Evolutionary conservation across 2,113 vertebrate species (phyloP), one percentile per base, ranked within the genome.

Genomic region (Dunckerocampus dactyliophorus): DNA sequence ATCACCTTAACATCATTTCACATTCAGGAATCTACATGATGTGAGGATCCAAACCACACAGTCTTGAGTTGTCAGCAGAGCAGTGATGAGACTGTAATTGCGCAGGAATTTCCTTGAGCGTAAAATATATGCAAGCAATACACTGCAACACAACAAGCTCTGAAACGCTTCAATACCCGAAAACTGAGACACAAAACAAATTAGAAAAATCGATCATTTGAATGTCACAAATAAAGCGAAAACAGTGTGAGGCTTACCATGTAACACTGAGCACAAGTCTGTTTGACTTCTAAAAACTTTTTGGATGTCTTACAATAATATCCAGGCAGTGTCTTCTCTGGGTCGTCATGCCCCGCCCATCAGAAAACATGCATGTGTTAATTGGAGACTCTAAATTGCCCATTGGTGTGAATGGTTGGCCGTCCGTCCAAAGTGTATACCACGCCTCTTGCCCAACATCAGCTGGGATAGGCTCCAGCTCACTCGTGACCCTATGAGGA

Each of bases 1-100:
- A 82, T 82, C 75, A 77, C 75, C 74, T 76, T 80, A 65, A 75
- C 71, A 72, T 67, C 14, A 79, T 68, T 58, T 59, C 47, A 3
- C 39, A 59, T 57, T 59, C 50, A 52, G 75, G 34, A 62, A 55
- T 58, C 59, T 34, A 47, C 39, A 64, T 54, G 51, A 57, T 63
- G 64, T 43, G 39, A 43, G 6, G 19, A 20, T 43, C 37, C 34
- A 56, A 56, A 37, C 19, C 34, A 37, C n/a, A 21, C 19, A 42
- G 37, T n/a, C 19, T 5, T 47, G 45, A 66, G 31, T 49, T 22
- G 10, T 63, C 53, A 46, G 48, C 47, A 21, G 14, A 21, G 43
- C 15, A 47, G 17, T 28, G 37, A 17, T n/a, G 39, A 58, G 24
- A 15, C 8, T 0, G 46, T 50, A 59, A 49, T 0, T 71, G 34